A percentile compares a stretch with the other conserved stretches of the same genome.
Conservation (phyloP, 2,888 invertebrate species). For the Parnassius apollo region DNA sequence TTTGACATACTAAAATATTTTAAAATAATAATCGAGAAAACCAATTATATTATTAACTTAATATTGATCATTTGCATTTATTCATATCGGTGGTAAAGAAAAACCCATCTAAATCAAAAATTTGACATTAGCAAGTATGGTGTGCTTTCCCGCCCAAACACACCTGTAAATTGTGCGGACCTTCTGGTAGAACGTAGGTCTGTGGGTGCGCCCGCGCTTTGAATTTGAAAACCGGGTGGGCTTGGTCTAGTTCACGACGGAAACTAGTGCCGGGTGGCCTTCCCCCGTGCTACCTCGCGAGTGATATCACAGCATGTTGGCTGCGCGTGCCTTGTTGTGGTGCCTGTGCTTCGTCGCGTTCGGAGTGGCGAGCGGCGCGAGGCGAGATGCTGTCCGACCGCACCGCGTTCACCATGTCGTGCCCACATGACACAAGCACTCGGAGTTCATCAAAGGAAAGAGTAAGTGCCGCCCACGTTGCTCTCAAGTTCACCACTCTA, state of each 20-base stretch:
- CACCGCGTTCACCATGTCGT: conserved; percentile 60
- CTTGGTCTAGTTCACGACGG: conserved; percentile 77
- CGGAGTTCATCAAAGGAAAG: conserved; percentile 89
- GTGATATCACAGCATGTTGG: conserved; percentile 78
- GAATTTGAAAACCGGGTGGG: conserved; percentile 56
- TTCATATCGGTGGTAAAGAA: too few species aligned
- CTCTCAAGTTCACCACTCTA: conserved; percentile 34
- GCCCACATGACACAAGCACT: conserved; percentile 67
- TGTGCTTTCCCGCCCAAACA: conserved; percentile 48
- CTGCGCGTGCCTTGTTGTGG: conserved; percentile 68
- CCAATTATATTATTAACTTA: too few species aligned
- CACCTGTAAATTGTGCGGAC: conserved; percentile 27
- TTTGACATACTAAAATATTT: too few species aligned
- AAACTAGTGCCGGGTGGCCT: conserved; percentile 64
- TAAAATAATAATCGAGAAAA: too few species aligned
- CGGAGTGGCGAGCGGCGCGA: conserved; percentile 40
- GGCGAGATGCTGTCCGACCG: conserved; percentile 52
- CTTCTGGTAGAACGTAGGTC: conserved; percentile 42
- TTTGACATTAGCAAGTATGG: neutral
- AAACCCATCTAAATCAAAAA: neutral
- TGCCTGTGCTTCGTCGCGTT: conserved; percentile 61
- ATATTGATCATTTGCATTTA: too few species aligned
- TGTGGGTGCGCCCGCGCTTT: conserved; percentile 65
- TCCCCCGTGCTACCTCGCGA: conserved; percentile 58
- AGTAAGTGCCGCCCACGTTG: conserved; percentile 82